phyloP scores from a whole-genome alignment of 2,888 invertebrate species.

The Cryptus armator region DNA sequence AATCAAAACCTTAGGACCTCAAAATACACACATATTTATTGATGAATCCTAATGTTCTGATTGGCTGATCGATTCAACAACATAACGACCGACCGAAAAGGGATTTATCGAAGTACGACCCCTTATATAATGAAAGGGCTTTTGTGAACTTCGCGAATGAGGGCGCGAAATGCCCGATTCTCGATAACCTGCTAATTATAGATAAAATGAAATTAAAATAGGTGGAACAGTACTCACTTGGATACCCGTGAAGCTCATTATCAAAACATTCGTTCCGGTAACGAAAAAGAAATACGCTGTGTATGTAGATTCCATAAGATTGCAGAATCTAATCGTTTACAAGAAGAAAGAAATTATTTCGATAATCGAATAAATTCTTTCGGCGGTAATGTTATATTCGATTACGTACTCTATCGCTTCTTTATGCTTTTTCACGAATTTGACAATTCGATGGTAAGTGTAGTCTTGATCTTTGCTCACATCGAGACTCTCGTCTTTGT shows the following conservation, averaged over 20 bases:
- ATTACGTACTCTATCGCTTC: constrained; percentile 54
- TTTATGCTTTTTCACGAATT: constrained; percentile 54
- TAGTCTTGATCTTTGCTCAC: constrained; percentile 31
- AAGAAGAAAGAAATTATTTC: background rate
- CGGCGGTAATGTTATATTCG: background rate
- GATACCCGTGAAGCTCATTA: constrained; percentile 60
- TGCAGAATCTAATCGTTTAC: constrained; percentile 38
- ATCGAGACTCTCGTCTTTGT: constrained; percentile 11
- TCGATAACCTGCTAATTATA: too few relatives aligned
- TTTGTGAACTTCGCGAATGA: too few relatives aligned
- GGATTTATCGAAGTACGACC: too few relatives aligned
- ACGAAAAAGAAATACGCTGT: constrained; percentile 43
- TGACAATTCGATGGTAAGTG: constrained; percentile 30
- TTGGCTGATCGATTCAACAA: too few relatives aligned
- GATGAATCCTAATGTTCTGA: background rate
- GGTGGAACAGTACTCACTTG: constrained; percentile 31
- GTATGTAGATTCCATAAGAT: constrained; percentile 59
- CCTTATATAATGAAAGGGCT: too few relatives aligned
- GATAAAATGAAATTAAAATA: background rate
- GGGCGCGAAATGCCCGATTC: too few relatives aligned
- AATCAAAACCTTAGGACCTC: too few relatives aligned
- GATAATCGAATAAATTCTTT: background rate
- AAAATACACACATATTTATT: background rate
- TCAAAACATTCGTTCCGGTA: constrained; percentile 53
- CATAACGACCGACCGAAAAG: too few relatives aligned